Evolutionary conservation across 2,888 invertebrate genomes (phyloP).

Genomic region (Mechanitis mazaeus): DNA sequence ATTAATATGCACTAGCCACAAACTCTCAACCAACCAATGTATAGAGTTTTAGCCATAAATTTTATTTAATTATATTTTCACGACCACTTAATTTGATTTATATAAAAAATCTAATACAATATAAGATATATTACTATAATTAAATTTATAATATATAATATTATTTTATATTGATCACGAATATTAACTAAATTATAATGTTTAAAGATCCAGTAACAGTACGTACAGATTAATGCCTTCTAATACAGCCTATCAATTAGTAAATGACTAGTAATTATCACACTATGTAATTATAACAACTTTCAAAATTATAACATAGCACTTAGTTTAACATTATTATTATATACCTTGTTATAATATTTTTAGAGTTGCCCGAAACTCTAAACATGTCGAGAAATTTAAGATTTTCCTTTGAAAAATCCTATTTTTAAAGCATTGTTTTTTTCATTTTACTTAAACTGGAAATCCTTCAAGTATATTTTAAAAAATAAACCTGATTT

Average conservation of each 20-base stretch:
- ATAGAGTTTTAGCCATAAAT: not conserved
- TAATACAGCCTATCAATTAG: conserved; percentile 38
- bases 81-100: conserved; percentile 2
- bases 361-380: too few species aligned
- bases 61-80: not conserved
- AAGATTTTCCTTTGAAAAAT: too few species aligned
- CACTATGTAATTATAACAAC: conserved; percentile 32
- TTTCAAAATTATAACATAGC: conserved; percentile 32
- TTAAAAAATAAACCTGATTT: too few species aligned
- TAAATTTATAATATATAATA: conserved; percentile 25
- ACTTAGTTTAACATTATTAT: too few species aligned
- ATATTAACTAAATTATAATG: conserved; percentile 4
- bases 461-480: too few species aligned
- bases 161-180: conserved; percentile 29
- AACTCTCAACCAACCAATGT: not conserved
- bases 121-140: conserved; percentile 22
- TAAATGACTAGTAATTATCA: conserved; percentile 38
- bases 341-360: not conserved
- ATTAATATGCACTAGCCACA: not conserved
- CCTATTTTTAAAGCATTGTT: too few species aligned
- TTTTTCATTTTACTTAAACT: too few species aligned
- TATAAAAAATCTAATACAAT: conserved; percentile 3
- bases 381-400: too few species aligned
- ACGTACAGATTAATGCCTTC: conserved; percentile 26
- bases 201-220: conserved; percentile 12